Conservation (phyloP, 2,888 invertebrate species). For the Rhodophaea formosa region DNA sequence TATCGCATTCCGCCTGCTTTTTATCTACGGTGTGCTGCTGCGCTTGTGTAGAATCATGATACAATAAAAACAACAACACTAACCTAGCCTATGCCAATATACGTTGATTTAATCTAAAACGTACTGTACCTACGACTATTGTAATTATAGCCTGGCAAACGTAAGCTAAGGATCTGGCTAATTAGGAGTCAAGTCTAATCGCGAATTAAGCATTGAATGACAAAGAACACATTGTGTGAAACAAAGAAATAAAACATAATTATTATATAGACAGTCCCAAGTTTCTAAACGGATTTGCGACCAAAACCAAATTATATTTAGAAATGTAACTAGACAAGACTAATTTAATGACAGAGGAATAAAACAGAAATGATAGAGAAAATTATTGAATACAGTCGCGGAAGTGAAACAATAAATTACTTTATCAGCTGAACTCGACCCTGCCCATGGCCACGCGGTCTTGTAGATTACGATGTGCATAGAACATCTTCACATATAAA, state of each 20-base stretch:
- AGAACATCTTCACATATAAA: background rate
- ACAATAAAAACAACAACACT: conserved; percentile 36
- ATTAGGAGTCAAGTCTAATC: conserved; percentile 20
- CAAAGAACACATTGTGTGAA: conserved; percentile 30
- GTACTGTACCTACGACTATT: background rate
- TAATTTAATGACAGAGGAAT: background rate
- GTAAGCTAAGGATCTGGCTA: conserved; percentile 36
- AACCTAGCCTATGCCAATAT: conserved; percentile 28
- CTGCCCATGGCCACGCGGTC: conserved; percentile 47
- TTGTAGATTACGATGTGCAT: conserved; percentile 31
- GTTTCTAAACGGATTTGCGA: too few species aligned
- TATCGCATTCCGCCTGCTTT: conserved; percentile 57
- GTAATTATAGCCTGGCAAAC: background rate
- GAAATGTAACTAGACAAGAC: too few species aligned
- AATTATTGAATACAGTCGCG: conserved; percentile 26
- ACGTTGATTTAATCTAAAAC: background rate
- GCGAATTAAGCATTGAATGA: conserved; percentile 40
- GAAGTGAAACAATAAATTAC: conserved; percentile 41
- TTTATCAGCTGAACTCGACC: conserved; percentile 38
- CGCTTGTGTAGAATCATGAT: conserved; percentile 39
- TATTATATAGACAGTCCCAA: background rate
- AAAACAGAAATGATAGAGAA: background rate
- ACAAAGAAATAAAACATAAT: background rate
- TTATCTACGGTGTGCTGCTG: conserved; percentile 45
- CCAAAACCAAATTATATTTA: too few species aligned